Percentiles rank a stretch among this genome's conserved stretches.
Conservation (phyloP, 1,140 invertebrate genomes). For the Metaphire vulgaris region DNA sequence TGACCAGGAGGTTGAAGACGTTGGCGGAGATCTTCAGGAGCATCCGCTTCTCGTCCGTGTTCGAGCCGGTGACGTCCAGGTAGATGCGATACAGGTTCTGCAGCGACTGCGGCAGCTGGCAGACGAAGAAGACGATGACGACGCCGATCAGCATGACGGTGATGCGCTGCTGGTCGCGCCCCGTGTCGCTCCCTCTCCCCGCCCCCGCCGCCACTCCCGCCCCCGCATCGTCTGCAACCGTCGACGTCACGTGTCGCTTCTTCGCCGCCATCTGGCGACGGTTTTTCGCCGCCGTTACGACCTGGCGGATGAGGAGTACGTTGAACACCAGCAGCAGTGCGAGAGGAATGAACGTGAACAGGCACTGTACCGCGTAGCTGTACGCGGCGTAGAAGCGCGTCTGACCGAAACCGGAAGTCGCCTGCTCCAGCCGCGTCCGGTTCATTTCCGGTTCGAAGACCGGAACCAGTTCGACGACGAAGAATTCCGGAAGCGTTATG, state of each 20-base stretch:
- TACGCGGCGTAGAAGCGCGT: slow-evolving; percentile 51
- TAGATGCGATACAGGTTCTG: not conserved
- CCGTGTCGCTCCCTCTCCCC: not conserved
- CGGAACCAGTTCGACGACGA: slow-evolving; percentile 50
- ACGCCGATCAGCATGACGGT: slow-evolving; percentile 24
- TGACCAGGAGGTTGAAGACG: slow-evolving; percentile 65
- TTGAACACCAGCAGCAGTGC: slow-evolving; percentile 65
- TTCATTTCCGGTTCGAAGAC: not conserved
- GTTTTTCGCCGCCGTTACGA: slow-evolving; percentile 18
- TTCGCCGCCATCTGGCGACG: slow-evolving; percentile 57
- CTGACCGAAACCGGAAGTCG: not conserved
- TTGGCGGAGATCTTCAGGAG: slow-evolving; percentile 58
- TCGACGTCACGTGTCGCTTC: slow-evolving; percentile 56
- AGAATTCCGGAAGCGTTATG: slow-evolving; percentile 62
- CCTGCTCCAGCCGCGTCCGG: not conserved
- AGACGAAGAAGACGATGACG: slow-evolving; percentile 26
- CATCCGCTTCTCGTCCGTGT: not conserved
- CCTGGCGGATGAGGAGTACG: slow-evolving; percentile 40
- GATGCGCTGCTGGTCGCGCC: slow-evolving; percentile 16
- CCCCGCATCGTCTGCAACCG: not conserved
- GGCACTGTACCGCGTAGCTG: slow-evolving; percentile 54
- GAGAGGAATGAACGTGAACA: slow-evolving; percentile 64
- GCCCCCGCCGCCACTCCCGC: not conserved
- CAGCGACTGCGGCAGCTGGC: slow-evolving; percentile 18
- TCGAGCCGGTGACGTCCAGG: not conserved